Conservation (phyloP, 2,113 vertebrate species). For the Danionella cerebrum region DNA sequence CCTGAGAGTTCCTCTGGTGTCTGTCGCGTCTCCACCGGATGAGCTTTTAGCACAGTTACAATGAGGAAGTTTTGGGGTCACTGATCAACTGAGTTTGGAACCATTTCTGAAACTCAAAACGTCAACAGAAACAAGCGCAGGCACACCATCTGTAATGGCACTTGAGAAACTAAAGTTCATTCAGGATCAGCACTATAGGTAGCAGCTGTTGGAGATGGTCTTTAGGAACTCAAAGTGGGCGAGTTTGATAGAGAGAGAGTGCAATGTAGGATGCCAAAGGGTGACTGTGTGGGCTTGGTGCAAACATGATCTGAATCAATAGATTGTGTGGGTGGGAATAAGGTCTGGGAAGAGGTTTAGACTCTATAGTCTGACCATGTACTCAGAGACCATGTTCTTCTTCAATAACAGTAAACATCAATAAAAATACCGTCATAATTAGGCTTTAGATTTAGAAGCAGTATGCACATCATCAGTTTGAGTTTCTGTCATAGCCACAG, state of each 20-base stretch:
- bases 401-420: too few species aligned
- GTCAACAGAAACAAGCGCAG: slow-evolving; percentile 17
- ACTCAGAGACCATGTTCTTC: too few species aligned
- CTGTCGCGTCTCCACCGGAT: slow-evolving; percentile 10
- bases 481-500: too few species aligned
- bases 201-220: slow-evolving; percentile 27
- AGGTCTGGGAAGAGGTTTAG: not conserved
- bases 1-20: slow-evolving; percentile 3
- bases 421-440: too few species aligned
- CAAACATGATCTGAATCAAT: slow-evolving; percentile 29
- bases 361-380: too few species aligned
- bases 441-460: too few species aligned
- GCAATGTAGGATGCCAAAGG: slow-evolving; percentile 15
- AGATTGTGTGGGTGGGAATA: slow-evolving; percentile 15
- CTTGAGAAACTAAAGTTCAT: not conserved
- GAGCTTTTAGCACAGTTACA: slow-evolving; percentile 9
- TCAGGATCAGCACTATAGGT: slow-evolving; percentile 2
- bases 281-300: slow-evolving; percentile 15
- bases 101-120: slow-evolving; percentile 16
- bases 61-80: slow-evolving; percentile 1
- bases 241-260: not conserved
- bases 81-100: not conserved
- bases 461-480: too few species aligned
- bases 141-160: not conserved
- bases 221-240: slow-evolving; percentile 17